Percentiles rank a stretch among this genome's conserved stretches.
Evolutionary conservation across 92 coral and sea anemone genomes (phyloP).

Genomic region (Pocillopora meandrina): DNA sequence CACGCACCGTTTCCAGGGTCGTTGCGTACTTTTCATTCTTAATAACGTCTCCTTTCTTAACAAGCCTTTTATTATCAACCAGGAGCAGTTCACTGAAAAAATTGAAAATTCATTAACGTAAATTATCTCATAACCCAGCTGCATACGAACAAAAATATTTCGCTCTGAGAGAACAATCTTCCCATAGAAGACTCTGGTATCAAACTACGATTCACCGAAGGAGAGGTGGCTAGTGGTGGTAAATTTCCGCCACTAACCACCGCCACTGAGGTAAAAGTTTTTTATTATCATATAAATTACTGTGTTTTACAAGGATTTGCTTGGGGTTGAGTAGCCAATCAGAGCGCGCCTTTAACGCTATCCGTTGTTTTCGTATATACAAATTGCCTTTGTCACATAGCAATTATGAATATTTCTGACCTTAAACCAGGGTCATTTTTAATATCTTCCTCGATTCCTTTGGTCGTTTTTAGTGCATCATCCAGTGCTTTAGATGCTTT

Average conservation of each 20-base stretch:
- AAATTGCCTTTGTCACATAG: no score
- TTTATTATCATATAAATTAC: no score
- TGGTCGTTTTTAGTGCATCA: background rate
- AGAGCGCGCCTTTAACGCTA: no score
- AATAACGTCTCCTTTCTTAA: constrained; percentile 57
- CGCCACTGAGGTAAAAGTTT: background rate
- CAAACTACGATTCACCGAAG: no score
- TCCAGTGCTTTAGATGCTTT: constrained; percentile 6
- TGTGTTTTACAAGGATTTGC: no score
- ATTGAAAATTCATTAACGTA: background rate
- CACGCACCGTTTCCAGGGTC: constrained; percentile 65
- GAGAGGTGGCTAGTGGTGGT: no score
- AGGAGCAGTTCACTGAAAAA: constrained; percentile 57
- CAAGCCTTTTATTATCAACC: constrained; percentile 51
- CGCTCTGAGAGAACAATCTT: no score
- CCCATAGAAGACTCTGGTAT: no score
- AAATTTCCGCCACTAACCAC: no score
- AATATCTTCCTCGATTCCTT: constrained; percentile 16
- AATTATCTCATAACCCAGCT: background rate
- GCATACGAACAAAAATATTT: background rate
- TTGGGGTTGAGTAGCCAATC: no score
- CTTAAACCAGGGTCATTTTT: constrained; percentile 41
- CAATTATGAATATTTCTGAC: background rate
- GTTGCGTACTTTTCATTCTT: constrained; percentile 57
- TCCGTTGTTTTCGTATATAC: no score